phyloP scores from a whole-genome alignment of 2,797 vertebrate genomes.

The Cephalopachus bancanus region DNA sequence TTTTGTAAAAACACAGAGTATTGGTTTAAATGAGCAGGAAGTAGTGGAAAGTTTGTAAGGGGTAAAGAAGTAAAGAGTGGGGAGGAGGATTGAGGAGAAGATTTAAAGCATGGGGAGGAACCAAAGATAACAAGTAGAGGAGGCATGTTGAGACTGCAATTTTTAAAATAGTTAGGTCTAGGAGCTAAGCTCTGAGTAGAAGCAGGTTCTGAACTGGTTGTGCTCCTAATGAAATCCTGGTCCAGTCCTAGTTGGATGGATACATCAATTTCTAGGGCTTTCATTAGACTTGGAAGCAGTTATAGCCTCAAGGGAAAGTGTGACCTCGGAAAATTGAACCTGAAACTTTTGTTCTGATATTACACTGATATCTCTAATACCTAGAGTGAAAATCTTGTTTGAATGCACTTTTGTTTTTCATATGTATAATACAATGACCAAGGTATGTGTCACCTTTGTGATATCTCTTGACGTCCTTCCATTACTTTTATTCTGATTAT shows the following conservation, averaged over 20 bases:
- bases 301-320: not conserved
- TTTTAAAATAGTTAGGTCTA: not conserved
- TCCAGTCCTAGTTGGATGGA: not conserved
- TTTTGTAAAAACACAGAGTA: not conserved
- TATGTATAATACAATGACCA: not conserved
- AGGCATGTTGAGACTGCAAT: not conserved
- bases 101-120: not conserved
- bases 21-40: not conserved
- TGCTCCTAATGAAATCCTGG: not conserved
- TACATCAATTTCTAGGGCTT: not conserved
- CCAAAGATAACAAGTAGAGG: not conserved
- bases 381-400: not conserved
- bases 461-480: not conserved
- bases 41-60: not conserved
- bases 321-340: slow-evolving; percentile 16
- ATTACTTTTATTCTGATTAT: not conserved
- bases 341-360: not conserved
- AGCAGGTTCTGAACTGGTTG: not conserved
- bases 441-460: not conserved
- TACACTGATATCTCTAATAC: not conserved
- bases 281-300: not conserved
- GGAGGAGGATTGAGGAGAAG: not conserved
- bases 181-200: not conserved
- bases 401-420: not conserved
- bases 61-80: not conserved